phyloP scores from a whole-genome alignment of 2,888 invertebrate species.

The Melieria crassipennis region DNA sequence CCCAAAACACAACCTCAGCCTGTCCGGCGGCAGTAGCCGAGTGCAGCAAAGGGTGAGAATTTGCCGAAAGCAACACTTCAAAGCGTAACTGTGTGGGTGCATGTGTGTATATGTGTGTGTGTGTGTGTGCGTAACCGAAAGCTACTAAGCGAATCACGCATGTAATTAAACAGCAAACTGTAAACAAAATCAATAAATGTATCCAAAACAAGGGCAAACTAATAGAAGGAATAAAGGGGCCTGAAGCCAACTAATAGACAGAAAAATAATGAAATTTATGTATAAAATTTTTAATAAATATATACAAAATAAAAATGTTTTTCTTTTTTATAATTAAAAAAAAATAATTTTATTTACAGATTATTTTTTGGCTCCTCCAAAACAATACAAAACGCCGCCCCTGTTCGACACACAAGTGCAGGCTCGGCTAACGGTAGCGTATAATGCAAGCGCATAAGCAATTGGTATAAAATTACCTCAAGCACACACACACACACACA shows the following conservation, averaged over 20 bases:
- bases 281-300: no score
- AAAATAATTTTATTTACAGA: no score
- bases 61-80: no score
- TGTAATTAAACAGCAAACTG: background rate
- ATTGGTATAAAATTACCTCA: constrained; percentile 35
- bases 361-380: no score
- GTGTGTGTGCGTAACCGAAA: background rate
- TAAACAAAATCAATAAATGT: constrained; percentile 23
- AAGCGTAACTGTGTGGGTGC: background rate
- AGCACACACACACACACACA: constrained; percentile 27
- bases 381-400: no score
- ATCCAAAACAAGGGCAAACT: constrained; percentile 12
- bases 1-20: background rate
- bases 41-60: no score
- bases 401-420: constrained; percentile 43
- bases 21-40: no score
- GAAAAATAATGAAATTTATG: no score
- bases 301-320: no score
- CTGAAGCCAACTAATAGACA: no score
- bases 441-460: background rate
- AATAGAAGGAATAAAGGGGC: no score
- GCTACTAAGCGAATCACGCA: constrained; percentile 7
- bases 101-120: background rate
- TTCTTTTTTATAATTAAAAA: no score
- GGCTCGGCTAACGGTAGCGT: background rate